Percentiles rank a stretch among this genome's conserved stretches.
phyloP scores from a whole-genome alignment of 2,888 invertebrate species.

The Mythimna vitellina region DNA sequence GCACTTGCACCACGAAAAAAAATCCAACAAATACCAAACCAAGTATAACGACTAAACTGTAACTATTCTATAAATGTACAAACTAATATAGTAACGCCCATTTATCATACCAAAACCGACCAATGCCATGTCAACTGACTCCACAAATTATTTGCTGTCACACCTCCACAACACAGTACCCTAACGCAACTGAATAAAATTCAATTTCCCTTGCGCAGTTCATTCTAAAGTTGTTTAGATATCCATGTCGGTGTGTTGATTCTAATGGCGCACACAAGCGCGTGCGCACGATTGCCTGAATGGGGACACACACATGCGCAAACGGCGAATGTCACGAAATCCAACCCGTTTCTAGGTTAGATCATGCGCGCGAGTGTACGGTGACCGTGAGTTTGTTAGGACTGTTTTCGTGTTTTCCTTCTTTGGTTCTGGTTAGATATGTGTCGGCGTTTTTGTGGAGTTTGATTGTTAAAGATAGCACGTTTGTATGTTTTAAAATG shows the following conservation, averaged over 20 bases:
- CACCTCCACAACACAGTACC: slow-evolving; percentile 52
- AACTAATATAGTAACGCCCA: slow-evolving; percentile 84
- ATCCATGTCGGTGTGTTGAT: slow-evolving; percentile 71
- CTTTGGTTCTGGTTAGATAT: slow-evolving; percentile 29
- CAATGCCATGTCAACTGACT: slow-evolving; percentile 85
- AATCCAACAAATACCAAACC: slow-evolving; percentile 53
- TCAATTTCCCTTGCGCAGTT: slow-evolving; percentile 53
- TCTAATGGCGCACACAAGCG: slow-evolving; percentile 70
- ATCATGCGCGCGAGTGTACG: slow-evolving; percentile 81
- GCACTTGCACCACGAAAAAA: slow-evolving; percentile 54
- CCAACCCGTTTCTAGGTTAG: slow-evolving; percentile 89
- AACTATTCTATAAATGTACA: slow-evolving; percentile 78
- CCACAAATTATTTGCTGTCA: slow-evolving; percentile 69
- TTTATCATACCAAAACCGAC: slow-evolving; percentile 87
- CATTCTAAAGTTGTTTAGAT: slow-evolving; percentile 56
- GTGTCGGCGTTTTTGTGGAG: slow-evolving; percentile 8
- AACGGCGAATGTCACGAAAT: slow-evolving; percentile 87
- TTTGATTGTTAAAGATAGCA: neutral
- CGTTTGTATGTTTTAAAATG: neutral
- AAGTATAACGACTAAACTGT: slow-evolving; percentile 62
- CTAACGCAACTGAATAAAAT: slow-evolving; percentile 61
- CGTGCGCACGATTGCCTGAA: slow-evolving; percentile 68
- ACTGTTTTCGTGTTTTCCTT: slow-evolving; percentile 60
- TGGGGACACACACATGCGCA: slow-evolving; percentile 77
- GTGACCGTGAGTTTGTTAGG: slow-evolving; percentile 71